Conservation (phyloP, 1,140 invertebrate genomes). For the Vanessa tameamea region DNA sequence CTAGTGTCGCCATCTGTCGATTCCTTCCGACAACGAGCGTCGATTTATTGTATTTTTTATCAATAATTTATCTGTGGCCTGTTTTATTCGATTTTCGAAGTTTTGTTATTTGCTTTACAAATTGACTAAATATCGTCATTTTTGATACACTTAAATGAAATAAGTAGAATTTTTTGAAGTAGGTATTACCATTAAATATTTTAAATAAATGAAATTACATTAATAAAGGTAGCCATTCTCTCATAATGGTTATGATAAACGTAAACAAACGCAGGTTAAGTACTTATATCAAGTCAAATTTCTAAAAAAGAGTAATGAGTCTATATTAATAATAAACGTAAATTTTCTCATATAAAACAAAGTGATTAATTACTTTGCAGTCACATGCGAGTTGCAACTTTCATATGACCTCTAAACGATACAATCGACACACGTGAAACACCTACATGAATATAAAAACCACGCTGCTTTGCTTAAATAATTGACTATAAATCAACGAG, state of each 20-base stretch:
- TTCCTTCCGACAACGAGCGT: slow-evolving; percentile 4
- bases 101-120: background rate
- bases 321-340: background rate
- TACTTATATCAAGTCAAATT: background rate
- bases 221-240: no score
- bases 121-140: background rate
- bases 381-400: slow-evolving; percentile 34
- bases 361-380: slow-evolving; percentile 15
- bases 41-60: background rate
- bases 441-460: slow-evolving; percentile 17
- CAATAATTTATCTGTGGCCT: background rate
- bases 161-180: no score
- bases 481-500: background rate
- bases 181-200: no score
- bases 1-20: slow-evolving; percentile 22
- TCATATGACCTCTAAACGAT: slow-evolving; percentile 43
- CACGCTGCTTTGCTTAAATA: background rate
- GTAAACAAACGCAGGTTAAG: no score
- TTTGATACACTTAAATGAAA: no score
- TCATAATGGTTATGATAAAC: no score
- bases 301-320: background rate
- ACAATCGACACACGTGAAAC: slow-evolving; percentile 19
- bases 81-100: background rate
- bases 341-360: slow-evolving; percentile 5
- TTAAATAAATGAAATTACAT: no score